Evolutionary conservation across 2,888 invertebrate genomes (phyloP).

Genomic region (Drosophila kokeensis): DNA sequence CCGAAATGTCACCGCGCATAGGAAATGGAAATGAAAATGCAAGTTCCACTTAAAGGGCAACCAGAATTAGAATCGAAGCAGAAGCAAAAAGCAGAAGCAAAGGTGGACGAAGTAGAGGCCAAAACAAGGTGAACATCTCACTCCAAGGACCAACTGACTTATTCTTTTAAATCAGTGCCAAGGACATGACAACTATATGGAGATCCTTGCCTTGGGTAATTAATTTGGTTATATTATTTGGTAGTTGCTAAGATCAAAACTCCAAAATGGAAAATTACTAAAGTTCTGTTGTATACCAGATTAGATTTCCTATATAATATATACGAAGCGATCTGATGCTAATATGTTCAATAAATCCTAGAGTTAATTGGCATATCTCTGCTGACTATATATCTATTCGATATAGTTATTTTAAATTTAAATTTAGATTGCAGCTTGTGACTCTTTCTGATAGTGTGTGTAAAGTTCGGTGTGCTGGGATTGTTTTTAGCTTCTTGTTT

Average conservation of each 20-base stretch:
- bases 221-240: conserved; percentile 11
- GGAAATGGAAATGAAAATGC: conserved; percentile 47
- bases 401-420: neutral
- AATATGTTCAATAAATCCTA: neutral
- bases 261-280: neutral
- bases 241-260: neutral
- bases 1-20: conserved; percentile 63
- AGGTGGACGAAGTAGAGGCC: conserved; percentile 23
- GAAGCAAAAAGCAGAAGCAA: neutral
- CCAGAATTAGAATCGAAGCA: conserved; percentile 4
- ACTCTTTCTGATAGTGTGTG: conserved; percentile 16
- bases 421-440: neutral
- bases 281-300: neutral
- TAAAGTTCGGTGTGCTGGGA: conserved; percentile 8
- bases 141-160: conserved; percentile 40
- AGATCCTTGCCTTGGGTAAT: conserved; percentile 11
- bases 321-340: neutral
- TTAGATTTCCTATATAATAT: too few relatives aligned
- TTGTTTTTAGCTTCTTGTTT: conserved; percentile 13
- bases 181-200: conserved; percentile 19
- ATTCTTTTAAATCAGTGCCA: conserved; percentile 38
- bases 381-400: neutral
- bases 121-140: conserved; percentile 64
- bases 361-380: neutral
- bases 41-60: conserved; percentile 37